These are phyloP conservation scores for Polydrusus tereticollis DNA, from an alignment of 2,888 invertebrate genomes.

Conservation along the genomic window DNA sequence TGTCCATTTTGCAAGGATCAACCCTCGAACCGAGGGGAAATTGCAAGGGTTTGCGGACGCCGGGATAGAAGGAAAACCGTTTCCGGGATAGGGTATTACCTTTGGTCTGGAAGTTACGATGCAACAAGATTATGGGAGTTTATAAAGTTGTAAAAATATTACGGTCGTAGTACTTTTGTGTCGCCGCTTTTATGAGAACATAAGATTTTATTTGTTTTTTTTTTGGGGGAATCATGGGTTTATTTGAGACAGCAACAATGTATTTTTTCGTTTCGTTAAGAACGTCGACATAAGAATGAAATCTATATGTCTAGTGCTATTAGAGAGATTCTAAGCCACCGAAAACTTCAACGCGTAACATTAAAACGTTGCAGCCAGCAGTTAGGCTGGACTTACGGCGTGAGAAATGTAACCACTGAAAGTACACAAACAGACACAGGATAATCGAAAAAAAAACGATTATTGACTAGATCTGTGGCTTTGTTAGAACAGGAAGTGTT, in stretches of 20 bases:
- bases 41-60: constrained; percentile 28
- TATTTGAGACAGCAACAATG: background rate
- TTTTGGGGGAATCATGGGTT: background rate
- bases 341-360: too few relatives aligned
- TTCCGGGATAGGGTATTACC: constrained; percentile 34
- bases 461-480: too few relatives aligned
- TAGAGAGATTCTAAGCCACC: too few relatives aligned
- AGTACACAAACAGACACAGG: too few relatives aligned
- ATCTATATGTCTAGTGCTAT: too few relatives aligned
- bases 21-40: constrained; percentile 4
- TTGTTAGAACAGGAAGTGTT: too few relatives aligned
- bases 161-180: background rate
- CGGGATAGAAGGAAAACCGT: constrained; percentile 23
- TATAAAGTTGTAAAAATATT: constrained; percentile 29
- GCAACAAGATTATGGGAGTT: constrained; percentile 14
- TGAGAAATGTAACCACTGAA: too few relatives aligned
- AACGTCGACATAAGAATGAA: too few relatives aligned
- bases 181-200: background rate
- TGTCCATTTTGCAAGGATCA: background rate
- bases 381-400: too few relatives aligned
- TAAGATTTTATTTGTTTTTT: background rate
- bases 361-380: too few relatives aligned
- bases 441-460: too few relatives aligned
- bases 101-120: constrained; percentile 22
- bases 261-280: background rate